Evolutionary conservation across 2,888 invertebrate genomes (phyloP).

Genomic region (Copidosoma aretas): DNA sequence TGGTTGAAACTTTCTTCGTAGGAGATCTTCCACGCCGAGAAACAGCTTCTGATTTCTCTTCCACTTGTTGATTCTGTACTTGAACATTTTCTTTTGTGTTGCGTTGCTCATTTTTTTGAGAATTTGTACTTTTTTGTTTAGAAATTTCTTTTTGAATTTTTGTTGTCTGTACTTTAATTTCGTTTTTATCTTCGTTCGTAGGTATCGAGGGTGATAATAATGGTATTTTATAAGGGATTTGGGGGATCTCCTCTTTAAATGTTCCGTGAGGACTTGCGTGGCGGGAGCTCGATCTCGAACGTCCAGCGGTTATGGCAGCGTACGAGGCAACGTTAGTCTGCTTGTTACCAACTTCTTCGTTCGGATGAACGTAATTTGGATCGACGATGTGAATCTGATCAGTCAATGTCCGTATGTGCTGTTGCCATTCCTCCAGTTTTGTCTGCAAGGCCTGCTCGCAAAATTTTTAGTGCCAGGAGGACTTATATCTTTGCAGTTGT

Average conservation of each 20-base stretch:
- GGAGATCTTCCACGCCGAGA: constrained; percentile 66
- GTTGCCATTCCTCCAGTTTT: constrained; percentile 71
- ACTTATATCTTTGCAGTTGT: constrained; percentile 54
- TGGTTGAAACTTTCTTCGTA: constrained; percentile 53
- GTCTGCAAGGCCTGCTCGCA: constrained; percentile 73
- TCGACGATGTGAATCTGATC: constrained; percentile 77
- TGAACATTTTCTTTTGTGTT: constrained; percentile 28
- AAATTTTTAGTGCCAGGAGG: constrained; percentile 48
- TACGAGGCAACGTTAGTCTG: constrained; percentile 61
- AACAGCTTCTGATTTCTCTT: constrained; percentile 48
- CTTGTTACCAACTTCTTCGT: constrained; percentile 54
- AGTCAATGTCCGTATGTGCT: constrained; percentile 76
- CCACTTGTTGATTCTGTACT: constrained; percentile 23
- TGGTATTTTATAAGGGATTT: neutral
- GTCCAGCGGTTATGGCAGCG: constrained; percentile 76
- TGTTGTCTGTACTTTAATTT: constrained; percentile 21
- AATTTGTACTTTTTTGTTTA: constrained; percentile 1
- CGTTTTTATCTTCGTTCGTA: constrained; percentile 8
- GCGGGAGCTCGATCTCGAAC: constrained; percentile 62
- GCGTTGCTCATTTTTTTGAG: constrained; percentile 7
- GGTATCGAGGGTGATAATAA: neutral
- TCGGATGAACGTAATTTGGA: constrained; percentile 72
- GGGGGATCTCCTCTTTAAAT: neutral
- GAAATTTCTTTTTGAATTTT: constrained; percentile 13
- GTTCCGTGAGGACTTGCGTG: constrained; percentile 54